These are phyloP conservation scores for Clarias fuscus DNA, from an alignment of 2,797 vertebrate genomes.

Conservation along the genomic window DNA sequence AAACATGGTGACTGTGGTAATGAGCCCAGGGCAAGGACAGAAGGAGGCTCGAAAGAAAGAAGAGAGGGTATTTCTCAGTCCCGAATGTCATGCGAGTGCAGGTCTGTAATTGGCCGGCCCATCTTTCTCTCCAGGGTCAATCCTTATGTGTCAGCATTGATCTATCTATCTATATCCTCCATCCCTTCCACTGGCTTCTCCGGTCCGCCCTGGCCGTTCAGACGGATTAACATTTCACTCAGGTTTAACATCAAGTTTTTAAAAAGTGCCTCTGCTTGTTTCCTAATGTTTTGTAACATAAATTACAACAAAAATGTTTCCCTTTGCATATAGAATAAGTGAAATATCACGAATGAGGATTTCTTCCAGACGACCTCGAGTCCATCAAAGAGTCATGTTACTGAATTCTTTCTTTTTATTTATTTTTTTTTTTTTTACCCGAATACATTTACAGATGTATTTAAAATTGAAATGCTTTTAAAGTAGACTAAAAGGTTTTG, in stretches of 20 bases:
- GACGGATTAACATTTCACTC: conserved; percentile 43
- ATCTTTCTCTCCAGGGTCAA: conserved; percentile 49
- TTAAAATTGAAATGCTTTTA: not conserved
- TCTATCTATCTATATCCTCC: conserved; percentile 44
- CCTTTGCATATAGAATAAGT: not conserved
- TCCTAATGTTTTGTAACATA: not conserved
- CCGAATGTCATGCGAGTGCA: conserved; percentile 34
- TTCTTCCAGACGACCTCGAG: not conserved
- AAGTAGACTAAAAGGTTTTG: not conserved
- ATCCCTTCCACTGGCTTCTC: conserved; percentile 19
- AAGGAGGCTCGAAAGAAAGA: conserved; percentile 17
- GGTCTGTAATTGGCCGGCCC: conserved; percentile 46
- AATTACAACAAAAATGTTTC: not conserved
- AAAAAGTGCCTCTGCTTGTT: conserved; percentile 5
- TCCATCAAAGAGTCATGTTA: too few relatives aligned
- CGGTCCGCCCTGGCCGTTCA: conserved; percentile 16
- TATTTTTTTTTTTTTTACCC: not conserved
- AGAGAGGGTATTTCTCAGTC: conserved; percentile 29
- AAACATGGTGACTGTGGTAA: conserved; percentile 46
- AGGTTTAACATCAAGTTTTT: conserved; percentile 2
- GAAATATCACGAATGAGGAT: not conserved
- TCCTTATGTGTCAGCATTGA: conserved; percentile 54
- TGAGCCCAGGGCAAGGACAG: conserved; percentile 37
- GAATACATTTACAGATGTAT: not conserved
- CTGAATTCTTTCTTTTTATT: too few relatives aligned